Evolutionary conservation across 2,113 vertebrate species (phyloP).

Genomic region (Podiceps cristatus): DNA sequence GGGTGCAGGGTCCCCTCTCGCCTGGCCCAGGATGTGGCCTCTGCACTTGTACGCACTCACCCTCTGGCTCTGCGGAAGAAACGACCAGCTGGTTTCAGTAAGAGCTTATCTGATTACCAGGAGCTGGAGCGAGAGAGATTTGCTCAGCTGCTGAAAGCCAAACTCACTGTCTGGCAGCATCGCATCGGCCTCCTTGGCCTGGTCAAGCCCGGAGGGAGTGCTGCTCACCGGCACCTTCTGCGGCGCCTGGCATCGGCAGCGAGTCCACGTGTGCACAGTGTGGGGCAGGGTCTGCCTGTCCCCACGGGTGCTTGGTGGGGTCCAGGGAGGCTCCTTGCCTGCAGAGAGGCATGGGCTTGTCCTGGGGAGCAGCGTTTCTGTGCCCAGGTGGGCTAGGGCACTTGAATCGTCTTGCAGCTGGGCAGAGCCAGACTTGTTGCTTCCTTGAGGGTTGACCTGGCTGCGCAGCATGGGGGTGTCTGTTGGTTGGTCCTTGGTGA

Average conservation of each 20-base stretch:
- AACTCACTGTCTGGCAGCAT: accelerated
- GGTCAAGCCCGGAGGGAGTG: accelerated
- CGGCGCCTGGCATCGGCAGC: accelerated
- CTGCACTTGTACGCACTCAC: accelerated
- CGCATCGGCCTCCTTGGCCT: accelerated
- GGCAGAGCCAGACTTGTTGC: accelerated
- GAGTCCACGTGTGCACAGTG: neutral
- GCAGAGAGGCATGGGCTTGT: accelerated
- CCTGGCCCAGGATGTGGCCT: neutral
- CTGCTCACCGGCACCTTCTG: neutral
- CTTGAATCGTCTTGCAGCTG: neutral
- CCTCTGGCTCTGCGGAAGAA: neutral
- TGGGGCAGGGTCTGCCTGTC: neutral
- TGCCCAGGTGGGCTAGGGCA: neutral
- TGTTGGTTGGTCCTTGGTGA: neutral
- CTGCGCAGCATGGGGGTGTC: accelerated
- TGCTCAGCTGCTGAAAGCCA: neutral
- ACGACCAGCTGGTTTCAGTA: neutral
- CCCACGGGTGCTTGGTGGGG: accelerated
- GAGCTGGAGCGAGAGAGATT: neutral
- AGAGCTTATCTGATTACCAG: neutral
- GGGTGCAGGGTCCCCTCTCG: too few relatives aligned
- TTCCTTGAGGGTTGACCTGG: neutral
- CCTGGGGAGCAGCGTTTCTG: accelerated
- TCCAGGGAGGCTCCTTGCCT: neutral